phyloP scores from a whole-genome alignment of 2,888 invertebrate species.

The Zygothrica quintamaculata region DNA sequence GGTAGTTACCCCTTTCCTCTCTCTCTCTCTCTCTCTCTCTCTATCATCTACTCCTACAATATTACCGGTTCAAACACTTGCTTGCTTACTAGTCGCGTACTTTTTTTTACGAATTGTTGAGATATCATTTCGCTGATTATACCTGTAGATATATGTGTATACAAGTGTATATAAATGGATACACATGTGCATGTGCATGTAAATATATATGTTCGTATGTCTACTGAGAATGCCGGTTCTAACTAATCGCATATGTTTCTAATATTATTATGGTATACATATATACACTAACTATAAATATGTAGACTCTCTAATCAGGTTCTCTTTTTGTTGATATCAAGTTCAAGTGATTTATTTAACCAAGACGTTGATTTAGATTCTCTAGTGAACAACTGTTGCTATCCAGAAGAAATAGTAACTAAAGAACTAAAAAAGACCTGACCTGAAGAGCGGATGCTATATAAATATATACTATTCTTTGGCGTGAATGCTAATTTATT shows the following conservation, averaged over 20 bases:
- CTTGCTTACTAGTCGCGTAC: slow-evolving; percentile 28
- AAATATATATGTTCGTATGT: background rate
- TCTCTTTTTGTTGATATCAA: slow-evolving; percentile 2
- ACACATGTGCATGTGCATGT: background rate
- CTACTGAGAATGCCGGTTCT: background rate
- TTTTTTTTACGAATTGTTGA: slow-evolving; percentile 14
- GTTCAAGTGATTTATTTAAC: slow-evolving; percentile 5
- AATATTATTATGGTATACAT: background rate
- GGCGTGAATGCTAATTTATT: background rate
- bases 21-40: too few relatives aligned
- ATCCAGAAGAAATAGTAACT: background rate
- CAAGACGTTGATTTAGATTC: slow-evolving; percentile 2
- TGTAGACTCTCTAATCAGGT: slow-evolving; percentile 10
- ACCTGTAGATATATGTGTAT: background rate
- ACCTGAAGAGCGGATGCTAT: too few relatives aligned
- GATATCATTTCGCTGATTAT: slow-evolving; percentile 17
- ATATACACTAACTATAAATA: background rate
- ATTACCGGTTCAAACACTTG: slow-evolving; percentile 4
- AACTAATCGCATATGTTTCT: slow-evolving; percentile 1
- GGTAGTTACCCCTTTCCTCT: background rate
- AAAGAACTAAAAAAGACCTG: too few relatives aligned
- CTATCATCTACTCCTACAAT: background rate
- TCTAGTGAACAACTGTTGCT: slow-evolving; percentile 51
- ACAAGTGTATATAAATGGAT: background rate
- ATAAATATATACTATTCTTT: too few relatives aligned